Percentiles rank a stretch among this genome's conserved stretches.
Evolutionary conservation across 2,888 invertebrate genomes (phyloP).

Genomic region (Stenichneumon culpator): DNA sequence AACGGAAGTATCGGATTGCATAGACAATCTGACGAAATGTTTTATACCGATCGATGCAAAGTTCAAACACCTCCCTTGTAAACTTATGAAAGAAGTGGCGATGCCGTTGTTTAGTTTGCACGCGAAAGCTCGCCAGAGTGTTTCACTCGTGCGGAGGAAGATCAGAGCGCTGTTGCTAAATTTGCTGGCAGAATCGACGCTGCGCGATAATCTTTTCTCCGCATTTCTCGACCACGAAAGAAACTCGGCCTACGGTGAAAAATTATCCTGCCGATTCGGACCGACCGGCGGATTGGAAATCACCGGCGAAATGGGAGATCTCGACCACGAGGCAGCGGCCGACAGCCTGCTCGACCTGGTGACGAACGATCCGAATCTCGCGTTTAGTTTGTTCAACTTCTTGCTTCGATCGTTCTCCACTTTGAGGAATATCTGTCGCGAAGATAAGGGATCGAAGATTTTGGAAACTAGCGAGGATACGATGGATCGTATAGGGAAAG

Average conservation of each 20-base stretch:
- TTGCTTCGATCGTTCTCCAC: conserved; percentile 79
- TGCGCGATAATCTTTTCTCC: conserved; percentile 74
- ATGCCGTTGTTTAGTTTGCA: conserved; percentile 81
- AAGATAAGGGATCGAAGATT: conserved; percentile 54
- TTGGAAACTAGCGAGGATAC: conserved; percentile 74
- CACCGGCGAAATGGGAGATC: conserved; percentile 72
- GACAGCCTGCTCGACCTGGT: conserved; percentile 82
- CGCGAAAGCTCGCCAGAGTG: conserved; percentile 74
- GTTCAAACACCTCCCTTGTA: conserved; percentile 80
- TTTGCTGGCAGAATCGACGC: conserved; percentile 72
- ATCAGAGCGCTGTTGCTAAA: conserved; percentile 75
- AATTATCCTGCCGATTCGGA: conserved; percentile 76
- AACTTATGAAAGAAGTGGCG: conserved; percentile 76
- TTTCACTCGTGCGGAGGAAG: conserved; percentile 74
- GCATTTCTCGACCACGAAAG: conserved; percentile 74
- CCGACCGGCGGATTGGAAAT: conserved; percentile 78
- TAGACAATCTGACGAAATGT: conserved; percentile 82
- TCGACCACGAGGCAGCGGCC: conserved; percentile 78
- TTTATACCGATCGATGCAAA: conserved; percentile 80
- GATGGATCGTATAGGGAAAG: conserved; percentile 76
- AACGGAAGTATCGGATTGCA: conserved; percentile 79
- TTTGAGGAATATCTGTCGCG: conserved; percentile 55
- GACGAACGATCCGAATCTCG: conserved; percentile 75
- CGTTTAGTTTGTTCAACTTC: conserved; percentile 83
- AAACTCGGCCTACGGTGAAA: conserved; percentile 77